A percentile compares a stretch with the other conserved stretches of the same genome.
These are phyloP conservation scores for Drosophila orena DNA, from an alignment of 1,140 invertebrate species.

Conservation along the genomic window DNA sequence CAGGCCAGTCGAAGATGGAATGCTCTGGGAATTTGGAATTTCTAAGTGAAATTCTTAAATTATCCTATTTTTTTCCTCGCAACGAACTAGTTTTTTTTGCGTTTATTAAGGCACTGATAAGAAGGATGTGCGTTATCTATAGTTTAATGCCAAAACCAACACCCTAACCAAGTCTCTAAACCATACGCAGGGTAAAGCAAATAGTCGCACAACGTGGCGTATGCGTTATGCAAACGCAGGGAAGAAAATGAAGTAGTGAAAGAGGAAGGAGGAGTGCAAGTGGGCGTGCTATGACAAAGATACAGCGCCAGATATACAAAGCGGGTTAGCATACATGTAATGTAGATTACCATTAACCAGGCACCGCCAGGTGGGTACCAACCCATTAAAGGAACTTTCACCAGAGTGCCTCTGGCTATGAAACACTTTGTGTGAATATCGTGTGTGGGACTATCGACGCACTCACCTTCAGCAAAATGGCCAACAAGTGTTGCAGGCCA, in stretches of 20 bases:
- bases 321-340: conserved; percentile 24
- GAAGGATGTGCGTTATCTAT: no score
- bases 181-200: background rate
- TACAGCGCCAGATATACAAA: conserved; percentile 41
- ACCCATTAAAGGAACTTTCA: conserved; percentile 29
- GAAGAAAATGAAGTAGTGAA: background rate
- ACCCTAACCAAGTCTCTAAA: background rate
- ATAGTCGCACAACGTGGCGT: conserved; percentile 43
- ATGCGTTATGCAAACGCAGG: conserved; percentile 61
- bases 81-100: no score
- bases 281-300: conserved; percentile 29
- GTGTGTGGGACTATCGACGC: background rate
- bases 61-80: background rate
- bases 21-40: conserved; percentile 4
- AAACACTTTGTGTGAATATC: conserved; percentile 30
- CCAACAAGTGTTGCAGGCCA: conserved; percentile 85
- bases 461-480: conserved; percentile 78
- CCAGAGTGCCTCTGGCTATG: conserved; percentile 26
- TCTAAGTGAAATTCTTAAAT: background rate
- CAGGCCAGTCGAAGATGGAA: background rate
- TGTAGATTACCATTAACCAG: conserved; percentile 35
- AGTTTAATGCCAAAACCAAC: background rate
- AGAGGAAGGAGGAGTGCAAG: conserved; percentile 7
- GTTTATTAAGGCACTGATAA: no score
- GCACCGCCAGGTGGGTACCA: background rate